Conservation (phyloP, 2,888 invertebrate species). For the Drosophila gaucha region DNA sequence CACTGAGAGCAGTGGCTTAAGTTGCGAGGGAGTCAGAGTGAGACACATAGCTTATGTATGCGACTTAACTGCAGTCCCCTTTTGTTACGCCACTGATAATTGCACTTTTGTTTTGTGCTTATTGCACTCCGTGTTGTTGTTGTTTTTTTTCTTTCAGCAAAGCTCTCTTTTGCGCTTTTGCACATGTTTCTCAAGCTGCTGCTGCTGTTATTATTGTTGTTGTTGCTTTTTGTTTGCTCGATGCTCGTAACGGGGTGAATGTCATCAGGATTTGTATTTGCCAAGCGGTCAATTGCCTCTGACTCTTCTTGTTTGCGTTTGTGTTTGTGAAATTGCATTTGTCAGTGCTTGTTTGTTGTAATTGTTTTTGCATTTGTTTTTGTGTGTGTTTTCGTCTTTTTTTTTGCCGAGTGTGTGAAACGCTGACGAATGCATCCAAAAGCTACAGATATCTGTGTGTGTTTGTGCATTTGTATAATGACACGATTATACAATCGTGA, state of each 20-base stretch:
- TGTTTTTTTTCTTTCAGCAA: conserved; percentile 7
- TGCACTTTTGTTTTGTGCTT: conserved; percentile 32
- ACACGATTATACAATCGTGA: conserved; percentile 74
- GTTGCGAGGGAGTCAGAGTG: neutral
- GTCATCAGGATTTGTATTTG: conserved; percentile 81
- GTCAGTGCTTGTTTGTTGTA: conserved; percentile 49
- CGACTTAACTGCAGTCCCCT: neutral
- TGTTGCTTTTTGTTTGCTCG: conserved; percentile 33
- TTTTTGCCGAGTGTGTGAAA: conserved; percentile 45
- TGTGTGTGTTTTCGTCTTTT: neutral
- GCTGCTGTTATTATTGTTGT: conserved; percentile 10
- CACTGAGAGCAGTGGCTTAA: conserved; percentile 1
- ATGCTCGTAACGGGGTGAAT: conserved; percentile 81
- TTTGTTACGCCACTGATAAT: conserved; percentile 1
- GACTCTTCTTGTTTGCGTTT: conserved; percentile 45
- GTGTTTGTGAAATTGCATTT: conserved; percentile 64
- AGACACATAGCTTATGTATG: too few relatives aligned
- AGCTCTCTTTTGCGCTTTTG: conserved; percentile 34
- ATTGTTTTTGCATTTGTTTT: conserved; percentile 22
- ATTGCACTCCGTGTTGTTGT: conserved; percentile 30
- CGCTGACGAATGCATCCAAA: conserved; percentile 68
- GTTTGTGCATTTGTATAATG: conserved; percentile 19
- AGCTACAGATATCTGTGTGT: conserved; percentile 3
- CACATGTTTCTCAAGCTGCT: conserved; percentile 57
- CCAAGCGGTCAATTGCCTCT: conserved; percentile 77